Conservation (phyloP, 2,888 invertebrate genomes). For the Hypena proboscidalis region DNA sequence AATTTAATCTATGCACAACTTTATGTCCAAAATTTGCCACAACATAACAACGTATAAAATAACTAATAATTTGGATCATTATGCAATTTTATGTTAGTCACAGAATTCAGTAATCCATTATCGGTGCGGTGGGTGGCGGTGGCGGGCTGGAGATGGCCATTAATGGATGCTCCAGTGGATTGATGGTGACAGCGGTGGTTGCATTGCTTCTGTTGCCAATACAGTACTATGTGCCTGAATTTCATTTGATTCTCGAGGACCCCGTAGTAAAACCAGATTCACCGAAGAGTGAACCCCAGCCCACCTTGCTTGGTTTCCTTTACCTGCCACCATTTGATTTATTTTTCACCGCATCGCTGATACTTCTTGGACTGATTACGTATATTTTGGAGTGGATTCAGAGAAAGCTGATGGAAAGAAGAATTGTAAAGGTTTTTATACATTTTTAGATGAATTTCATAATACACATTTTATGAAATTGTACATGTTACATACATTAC, state of each 20-base stretch:
- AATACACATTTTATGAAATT: too few species aligned
- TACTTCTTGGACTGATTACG: constrained; percentile 52
- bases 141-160: constrained; percentile 57
- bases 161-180: constrained; percentile 60
- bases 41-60: constrained; percentile 25
- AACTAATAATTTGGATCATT: constrained; percentile 27
- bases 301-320: constrained; percentile 40
- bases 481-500: too few species aligned
- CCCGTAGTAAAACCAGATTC: constrained; percentile 23
- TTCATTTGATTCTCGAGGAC: constrained; percentile 43
- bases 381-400: constrained; percentile 74
- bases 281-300: constrained; percentile 15
- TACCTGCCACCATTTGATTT: constrained; percentile 61
- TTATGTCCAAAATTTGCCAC: constrained; percentile 30
- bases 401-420: constrained; percentile 69
- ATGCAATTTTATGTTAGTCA: constrained; percentile 27
- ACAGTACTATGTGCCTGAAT: constrained; percentile 66
- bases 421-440: constrained; percentile 65
- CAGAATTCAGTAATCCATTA: constrained; percentile 22
- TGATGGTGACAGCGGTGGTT: constrained; percentile 59
- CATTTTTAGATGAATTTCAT: too few species aligned
- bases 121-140: constrained; percentile 33
- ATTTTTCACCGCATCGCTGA: constrained; percentile 53
- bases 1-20: too few species aligned
- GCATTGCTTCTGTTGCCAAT: constrained; percentile 64